Evolutionary conservation across 2,113 vertebrate species (phyloP).

Genomic region (Cathartes aura): DNA sequence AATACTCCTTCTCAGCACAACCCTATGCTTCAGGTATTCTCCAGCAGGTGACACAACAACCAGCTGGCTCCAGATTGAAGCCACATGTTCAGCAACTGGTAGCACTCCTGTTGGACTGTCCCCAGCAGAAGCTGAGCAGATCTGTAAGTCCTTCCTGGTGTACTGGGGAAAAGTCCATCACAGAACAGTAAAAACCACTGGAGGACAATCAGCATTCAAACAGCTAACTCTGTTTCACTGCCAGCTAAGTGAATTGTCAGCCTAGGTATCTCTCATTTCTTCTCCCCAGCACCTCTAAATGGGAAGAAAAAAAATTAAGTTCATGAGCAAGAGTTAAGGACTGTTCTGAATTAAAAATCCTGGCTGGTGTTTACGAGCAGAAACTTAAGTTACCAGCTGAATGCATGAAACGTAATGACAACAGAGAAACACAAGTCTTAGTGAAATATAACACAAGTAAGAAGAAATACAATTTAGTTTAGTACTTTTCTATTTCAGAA

Average conservation of each 20-base stretch:
- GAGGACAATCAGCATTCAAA: background rate
- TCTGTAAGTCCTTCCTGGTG: background rate
- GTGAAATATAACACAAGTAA: background rate
- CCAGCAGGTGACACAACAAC: background rate
- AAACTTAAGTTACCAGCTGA: background rate
- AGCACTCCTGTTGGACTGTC: background rate
- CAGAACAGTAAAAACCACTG: background rate
- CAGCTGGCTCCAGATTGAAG: background rate
- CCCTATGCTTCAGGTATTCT: background rate
- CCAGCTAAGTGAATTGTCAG: background rate
- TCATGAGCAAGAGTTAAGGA: background rate
- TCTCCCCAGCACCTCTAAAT: background rate
- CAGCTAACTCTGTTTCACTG: background rate
- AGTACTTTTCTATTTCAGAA: background rate
- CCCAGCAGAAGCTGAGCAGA: background rate
- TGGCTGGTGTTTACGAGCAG: background rate
- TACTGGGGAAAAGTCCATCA: background rate
- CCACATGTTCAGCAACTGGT: background rate
- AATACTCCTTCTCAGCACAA: background rate
- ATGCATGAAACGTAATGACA: background rate
- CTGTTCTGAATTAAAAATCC: background rate
- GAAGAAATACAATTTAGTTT: background rate
- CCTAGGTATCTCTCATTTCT: background rate
- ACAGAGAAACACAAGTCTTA: background rate
- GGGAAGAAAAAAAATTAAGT: background rate